Evolutionary conservation across 2,113 vertebrate genomes (phyloP).

Genomic region (Xenopus laevis): DNA sequence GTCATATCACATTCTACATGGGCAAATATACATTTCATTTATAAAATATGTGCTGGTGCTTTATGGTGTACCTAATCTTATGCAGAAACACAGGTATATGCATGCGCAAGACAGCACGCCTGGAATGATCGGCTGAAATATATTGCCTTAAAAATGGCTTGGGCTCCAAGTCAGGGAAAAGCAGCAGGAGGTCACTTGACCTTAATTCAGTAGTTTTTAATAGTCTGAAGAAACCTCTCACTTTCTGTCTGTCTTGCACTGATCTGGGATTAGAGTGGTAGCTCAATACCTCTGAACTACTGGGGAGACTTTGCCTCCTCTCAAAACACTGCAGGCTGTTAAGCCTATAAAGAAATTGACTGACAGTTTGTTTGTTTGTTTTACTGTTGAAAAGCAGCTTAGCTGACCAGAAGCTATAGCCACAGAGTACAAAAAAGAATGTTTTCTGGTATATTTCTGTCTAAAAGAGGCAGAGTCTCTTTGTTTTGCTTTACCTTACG

Average conservation of each 20-base stretch:
- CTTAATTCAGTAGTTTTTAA: slow-evolving; percentile 14
- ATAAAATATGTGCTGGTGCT: no score
- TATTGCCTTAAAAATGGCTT: not conserved
- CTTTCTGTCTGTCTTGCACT: slow-evolving; percentile 14
- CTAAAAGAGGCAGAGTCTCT: no score
- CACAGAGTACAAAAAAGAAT: slow-evolving; percentile 1
- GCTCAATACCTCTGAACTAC: slow-evolving; percentile 7
- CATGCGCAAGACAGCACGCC: not conserved
- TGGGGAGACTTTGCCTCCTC: not conserved
- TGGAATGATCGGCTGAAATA: not conserved
- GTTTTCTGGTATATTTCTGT: not conserved
- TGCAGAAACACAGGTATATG: not conserved
- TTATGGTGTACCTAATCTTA: no score
- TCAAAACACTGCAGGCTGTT: slow-evolving; percentile 24
- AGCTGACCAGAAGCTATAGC: slow-evolving; percentile 16
- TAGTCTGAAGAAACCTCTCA: not conserved
- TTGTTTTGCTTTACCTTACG: no score
- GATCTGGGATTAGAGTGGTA: slow-evolving; percentile 13
- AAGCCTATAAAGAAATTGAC: slow-evolving; percentile 11
- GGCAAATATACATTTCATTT: no score
- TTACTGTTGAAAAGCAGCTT: slow-evolving; percentile 17
- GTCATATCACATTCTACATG: no score
- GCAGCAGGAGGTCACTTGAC: slow-evolving; percentile 16
- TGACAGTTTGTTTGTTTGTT: slow-evolving; percentile 23
- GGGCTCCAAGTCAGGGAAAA: not conserved